Evolutionary conservation across 2,888 invertebrate species (phyloP).

Genomic region (Coleophora flavipennella): DNA sequence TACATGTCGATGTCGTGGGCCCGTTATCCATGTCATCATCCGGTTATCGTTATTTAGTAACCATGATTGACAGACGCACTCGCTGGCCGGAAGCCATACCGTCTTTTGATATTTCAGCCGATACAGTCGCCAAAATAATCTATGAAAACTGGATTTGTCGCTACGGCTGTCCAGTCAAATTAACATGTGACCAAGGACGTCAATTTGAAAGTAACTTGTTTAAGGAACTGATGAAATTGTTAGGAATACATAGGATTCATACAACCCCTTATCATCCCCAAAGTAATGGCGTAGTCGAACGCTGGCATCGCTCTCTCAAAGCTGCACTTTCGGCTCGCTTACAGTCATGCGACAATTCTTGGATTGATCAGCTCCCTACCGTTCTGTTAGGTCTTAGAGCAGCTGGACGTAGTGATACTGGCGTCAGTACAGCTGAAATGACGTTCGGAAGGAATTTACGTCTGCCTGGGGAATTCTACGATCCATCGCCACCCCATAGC

Average conservation of each 20-base stretch:
- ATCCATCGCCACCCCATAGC: too few species aligned
- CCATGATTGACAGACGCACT: conserved; percentile 4
- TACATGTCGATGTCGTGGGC: conserved; percentile 12
- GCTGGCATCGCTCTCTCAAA: too few species aligned
- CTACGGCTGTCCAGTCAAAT: conserved; percentile 9
- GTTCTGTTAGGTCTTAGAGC: too few species aligned
- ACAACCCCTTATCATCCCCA: conserved; percentile 8
- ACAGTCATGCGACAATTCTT: too few species aligned
- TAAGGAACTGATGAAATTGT: conserved; percentile 8
- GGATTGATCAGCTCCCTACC: too few species aligned
- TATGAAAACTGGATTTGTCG: conserved; percentile 14
- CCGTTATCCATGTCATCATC: background rate
- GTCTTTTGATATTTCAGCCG: conserved; percentile 13
- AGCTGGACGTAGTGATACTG: too few species aligned
- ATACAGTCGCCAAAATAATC: conserved; percentile 13
- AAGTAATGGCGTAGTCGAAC: too few species aligned
- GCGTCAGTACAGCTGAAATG: too few species aligned
- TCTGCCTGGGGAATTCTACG: too few species aligned
- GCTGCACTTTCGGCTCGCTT: too few species aligned
- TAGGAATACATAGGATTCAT: conserved; percentile 11
- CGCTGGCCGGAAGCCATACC: conserved; percentile 21
- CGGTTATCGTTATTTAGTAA: background rate
- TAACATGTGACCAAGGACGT: conserved; percentile 15
- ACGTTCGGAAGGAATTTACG: too few species aligned
- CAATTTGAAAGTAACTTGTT: conserved; percentile 17